Percentiles rank a stretch among this genome's conserved stretches.
These are phyloP conservation scores for Cheiracanthium punctorium DNA, from an alignment of 2,888 invertebrate species.

Conservation along the genomic window DNA sequence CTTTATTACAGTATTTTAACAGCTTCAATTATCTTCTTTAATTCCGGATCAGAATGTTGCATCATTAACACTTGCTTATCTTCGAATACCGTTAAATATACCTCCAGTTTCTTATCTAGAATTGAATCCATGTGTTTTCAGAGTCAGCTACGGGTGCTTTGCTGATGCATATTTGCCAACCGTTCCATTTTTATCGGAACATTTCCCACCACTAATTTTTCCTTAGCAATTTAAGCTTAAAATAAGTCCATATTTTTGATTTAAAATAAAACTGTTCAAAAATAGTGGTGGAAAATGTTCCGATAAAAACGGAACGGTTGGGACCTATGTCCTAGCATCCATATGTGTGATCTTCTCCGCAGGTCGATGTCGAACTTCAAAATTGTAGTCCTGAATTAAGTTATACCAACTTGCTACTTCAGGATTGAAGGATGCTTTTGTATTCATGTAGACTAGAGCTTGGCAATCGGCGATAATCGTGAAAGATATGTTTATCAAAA, in stretches of 20 bases:
- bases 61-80: conserved; percentile 2
- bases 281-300: too few relatives aligned
- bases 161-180: too few relatives aligned
- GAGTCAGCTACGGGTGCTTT: background rate
- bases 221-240: too few relatives aligned
- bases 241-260: too few relatives aligned
- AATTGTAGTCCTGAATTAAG: conserved; percentile 10
- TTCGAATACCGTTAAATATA: background rate
- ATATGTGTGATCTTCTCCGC: background rate
- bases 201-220: too few relatives aligned
- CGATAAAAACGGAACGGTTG: too few relatives aligned
- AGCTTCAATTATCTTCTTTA: background rate
- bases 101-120: conserved; percentile 19
- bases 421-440: background rate
- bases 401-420: conserved; percentile 4
- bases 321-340: too few relatives aligned
- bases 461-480: conserved; percentile 8
- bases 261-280: too few relatives aligned
- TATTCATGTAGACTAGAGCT: conserved; percentile 8
- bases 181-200: too few relatives aligned
- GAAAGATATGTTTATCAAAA: background rate
- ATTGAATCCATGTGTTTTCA: background rate
- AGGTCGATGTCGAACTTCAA: background rate
- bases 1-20: background rate
- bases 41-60: background rate